Conservation (phyloP, 2,888 invertebrate genomes). For the Osmoderma eremita region DNA sequence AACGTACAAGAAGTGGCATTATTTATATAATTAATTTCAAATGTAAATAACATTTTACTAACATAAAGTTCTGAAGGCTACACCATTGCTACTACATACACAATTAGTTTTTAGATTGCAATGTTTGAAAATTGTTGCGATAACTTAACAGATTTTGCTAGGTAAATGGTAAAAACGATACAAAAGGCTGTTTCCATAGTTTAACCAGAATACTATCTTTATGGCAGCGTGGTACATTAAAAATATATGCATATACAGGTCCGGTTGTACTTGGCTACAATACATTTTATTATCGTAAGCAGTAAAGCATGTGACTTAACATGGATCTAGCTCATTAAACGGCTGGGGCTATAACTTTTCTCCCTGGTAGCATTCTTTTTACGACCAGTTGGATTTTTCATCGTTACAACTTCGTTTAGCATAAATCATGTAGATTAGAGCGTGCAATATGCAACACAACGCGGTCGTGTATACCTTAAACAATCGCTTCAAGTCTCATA, state of each 20-base stretch:
- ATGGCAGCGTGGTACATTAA: neutral
- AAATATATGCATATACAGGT: neutral
- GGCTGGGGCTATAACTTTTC: slow-evolving; percentile 22
- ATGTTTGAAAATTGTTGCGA: too few species aligned
- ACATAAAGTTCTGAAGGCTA: too few species aligned
- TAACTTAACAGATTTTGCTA: too few species aligned
- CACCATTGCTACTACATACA: too few species aligned
- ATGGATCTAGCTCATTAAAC: slow-evolving; percentile 39
- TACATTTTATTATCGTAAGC: slow-evolving; percentile 30
- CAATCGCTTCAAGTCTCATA: slow-evolving; percentile 22
- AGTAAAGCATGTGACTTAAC: slow-evolving; percentile 35
- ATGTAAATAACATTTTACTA: too few species aligned
- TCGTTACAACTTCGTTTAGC: neutral
- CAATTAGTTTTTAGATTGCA: too few species aligned
- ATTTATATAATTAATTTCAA: too few species aligned
- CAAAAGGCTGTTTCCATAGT: too few species aligned
- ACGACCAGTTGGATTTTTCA: slow-evolving; percentile 8
- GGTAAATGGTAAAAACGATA: too few species aligned
- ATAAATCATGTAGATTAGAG: slow-evolving; percentile 38
- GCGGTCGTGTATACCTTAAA: slow-evolving; percentile 21
- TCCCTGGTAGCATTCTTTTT: slow-evolving; percentile 16
- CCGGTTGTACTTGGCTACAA: neutral
- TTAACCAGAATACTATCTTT: too few species aligned
- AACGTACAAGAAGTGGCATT: too few species aligned
- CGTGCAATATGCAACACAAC: slow-evolving; percentile 28